Percentiles rank a stretch among this genome's conserved stretches.
Evolutionary conservation across 2,113 vertebrate species (phyloP).

Genomic region (Trogon surrucura): DNA sequence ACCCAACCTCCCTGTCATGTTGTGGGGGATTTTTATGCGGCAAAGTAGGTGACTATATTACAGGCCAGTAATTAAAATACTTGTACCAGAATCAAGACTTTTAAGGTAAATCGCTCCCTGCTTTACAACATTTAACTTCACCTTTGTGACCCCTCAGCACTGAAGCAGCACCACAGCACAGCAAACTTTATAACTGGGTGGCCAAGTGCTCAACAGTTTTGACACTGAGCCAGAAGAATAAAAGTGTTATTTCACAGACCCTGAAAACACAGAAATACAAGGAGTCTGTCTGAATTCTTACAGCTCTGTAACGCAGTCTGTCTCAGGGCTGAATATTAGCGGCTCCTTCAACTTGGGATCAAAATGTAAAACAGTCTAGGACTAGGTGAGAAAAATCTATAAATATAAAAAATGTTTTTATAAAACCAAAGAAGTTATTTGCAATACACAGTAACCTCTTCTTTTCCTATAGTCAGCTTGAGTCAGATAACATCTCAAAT

Average conservation of each 20-base stretch:
- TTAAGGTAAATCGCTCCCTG: neutral
- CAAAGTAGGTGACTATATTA: neutral
- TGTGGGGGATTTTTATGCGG: neutral
- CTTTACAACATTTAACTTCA: neutral
- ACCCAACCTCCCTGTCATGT: too few relatives aligned
- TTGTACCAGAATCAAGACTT: neutral
- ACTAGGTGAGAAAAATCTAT: neutral
- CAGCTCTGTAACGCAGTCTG: neutral
- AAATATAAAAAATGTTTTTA: neutral
- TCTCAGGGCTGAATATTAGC: neutral
- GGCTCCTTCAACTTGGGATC: accelerated
- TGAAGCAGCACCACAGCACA: neutral
- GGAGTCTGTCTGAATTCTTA: neutral
- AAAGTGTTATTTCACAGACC: neutral
- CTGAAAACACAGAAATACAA: neutral
- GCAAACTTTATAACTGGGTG: neutral
- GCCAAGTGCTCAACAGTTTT: neutral
- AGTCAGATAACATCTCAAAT: neutral
- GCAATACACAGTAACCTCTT: neutral
- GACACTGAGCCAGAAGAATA: neutral
- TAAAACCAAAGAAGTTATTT: neutral
- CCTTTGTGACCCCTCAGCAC: neutral
- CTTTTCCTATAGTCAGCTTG: neutral
- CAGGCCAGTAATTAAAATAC: neutral
- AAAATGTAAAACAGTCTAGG: neutral